phyloP scores from a whole-genome alignment of 2,888 invertebrate genomes.

The Chydorus sphaericus region DNA sequence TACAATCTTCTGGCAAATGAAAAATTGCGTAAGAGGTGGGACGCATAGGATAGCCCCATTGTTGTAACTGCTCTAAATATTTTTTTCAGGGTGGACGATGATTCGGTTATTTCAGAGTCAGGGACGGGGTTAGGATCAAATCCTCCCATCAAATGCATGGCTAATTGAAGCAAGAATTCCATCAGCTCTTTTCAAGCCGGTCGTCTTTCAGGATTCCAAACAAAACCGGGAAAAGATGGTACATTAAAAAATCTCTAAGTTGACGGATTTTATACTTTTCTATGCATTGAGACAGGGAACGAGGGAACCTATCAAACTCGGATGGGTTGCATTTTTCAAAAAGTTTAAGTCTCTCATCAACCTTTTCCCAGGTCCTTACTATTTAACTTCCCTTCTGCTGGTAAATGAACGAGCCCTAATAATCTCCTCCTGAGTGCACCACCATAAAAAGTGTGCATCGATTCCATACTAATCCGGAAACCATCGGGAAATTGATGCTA shows the following conservation, averaged over 20 bases:
- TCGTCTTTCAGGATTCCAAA: not conserved
- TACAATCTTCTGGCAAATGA: too few species aligned
- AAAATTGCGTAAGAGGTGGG: not conserved
- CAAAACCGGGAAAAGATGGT: not conserved
- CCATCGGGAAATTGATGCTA: not conserved
- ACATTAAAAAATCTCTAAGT: conserved; percentile 1
- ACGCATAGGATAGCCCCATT: not conserved
- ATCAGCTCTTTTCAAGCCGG: too few species aligned
- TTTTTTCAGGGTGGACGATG: not conserved
- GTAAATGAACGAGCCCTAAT: not conserved
- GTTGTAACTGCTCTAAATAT: not conserved
- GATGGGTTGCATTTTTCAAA: not conserved
- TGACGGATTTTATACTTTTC: not conserved
- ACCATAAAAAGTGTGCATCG: conserved; percentile 1
- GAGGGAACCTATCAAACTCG: conserved; percentile 2
- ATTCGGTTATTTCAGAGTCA: not conserved
- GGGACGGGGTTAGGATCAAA: conserved; percentile 2
- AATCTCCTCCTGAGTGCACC: not conserved
- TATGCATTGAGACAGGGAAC: conserved; percentile 1
- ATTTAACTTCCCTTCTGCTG: not conserved
- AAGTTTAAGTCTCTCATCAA: not conserved
- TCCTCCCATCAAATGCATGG: conserved; percentile 2
- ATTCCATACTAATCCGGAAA: not conserved
- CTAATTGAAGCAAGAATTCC: not conserved
- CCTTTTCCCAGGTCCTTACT: not conserved